phyloP scores from a whole-genome alignment of 2,113 vertebrate genomes.

The Sander vitreus region DNA sequence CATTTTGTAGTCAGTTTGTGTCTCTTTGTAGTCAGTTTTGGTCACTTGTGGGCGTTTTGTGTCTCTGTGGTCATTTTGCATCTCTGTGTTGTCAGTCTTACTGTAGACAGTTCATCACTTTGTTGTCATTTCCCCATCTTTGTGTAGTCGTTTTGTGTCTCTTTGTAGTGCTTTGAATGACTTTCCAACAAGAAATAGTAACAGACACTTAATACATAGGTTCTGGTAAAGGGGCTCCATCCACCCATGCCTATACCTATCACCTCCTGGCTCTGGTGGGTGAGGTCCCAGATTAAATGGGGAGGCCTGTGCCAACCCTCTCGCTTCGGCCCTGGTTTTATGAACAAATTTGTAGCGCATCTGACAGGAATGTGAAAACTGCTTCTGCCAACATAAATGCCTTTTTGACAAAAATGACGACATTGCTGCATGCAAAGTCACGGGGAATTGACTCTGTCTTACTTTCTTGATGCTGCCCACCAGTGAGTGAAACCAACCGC shows the following conservation, averaged over 20 bases:
- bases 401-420: conserved; percentile 49
- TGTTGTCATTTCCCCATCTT: background rate
- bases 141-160: background rate
- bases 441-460: conserved; percentile 64
- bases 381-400: conserved; percentile 55
- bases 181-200: background rate
- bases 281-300: background rate
- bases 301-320: background rate
- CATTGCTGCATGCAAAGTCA: conserved; percentile 60
- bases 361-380: conserved; percentile 45
- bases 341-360: conserved; percentile 26
- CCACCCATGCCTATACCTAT: background rate
- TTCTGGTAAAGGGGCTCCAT: background rate
- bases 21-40: background rate
- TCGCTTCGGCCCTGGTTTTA: background rate
- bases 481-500: conserved; percentile 34
- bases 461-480: conserved; percentile 41
- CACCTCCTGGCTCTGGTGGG: background rate
- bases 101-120: background rate
- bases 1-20: background rate
- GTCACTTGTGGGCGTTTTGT: too few relatives aligned
- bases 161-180: background rate
- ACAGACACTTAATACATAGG: background rate
- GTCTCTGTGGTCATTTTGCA: background rate
- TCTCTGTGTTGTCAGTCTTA: too few relatives aligned